Percentiles rank a stretch among this genome's conserved stretches.
phyloP scores from a whole-genome alignment of 2,888 invertebrate genomes.

The Diarsia dahlii region DNA sequence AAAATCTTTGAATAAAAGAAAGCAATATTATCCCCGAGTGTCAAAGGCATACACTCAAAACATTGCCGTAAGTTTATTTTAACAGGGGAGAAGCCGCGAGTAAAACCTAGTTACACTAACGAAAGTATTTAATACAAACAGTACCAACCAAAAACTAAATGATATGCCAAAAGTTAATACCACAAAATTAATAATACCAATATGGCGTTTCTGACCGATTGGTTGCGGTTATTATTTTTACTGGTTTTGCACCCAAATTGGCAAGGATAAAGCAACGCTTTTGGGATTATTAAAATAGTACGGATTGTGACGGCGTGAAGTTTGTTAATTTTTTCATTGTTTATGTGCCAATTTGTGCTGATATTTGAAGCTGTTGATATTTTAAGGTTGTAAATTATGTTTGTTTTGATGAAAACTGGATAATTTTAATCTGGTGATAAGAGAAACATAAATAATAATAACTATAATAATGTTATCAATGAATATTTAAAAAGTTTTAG shows the following conservation, averaged over 20 bases:
- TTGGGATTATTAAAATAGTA: slow-evolving; percentile 30
- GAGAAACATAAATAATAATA: no score
- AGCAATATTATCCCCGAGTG: no score
- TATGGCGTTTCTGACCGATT: slow-evolving; percentile 49
- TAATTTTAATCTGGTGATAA: neutral
- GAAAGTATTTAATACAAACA: neutral
- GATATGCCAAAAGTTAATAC: neutral
- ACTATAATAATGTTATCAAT: no score
- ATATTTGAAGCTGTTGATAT: neutral
- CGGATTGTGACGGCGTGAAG: slow-evolving; percentile 44
- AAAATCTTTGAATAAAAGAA: no score
- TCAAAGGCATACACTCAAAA: no score
- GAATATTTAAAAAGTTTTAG: no score
- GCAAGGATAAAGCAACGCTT: slow-evolving; percentile 45
- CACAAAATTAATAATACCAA: slow-evolving; percentile 30
- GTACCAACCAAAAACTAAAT: neutral
- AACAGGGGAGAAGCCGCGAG: no score
- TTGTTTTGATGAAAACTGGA: neutral
- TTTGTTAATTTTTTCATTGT: slow-evolving; percentile 17
- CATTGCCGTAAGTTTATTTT: no score
- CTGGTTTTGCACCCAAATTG: slow-evolving; percentile 48
- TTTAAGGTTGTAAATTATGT: neutral
- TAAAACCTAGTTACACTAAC: no score
- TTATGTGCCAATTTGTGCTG: neutral
- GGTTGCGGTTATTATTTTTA: slow-evolving; percentile 45